Percentiles rank a stretch among this genome's conserved stretches.
Evolutionary conservation across 2,113 vertebrate genomes (phyloP).

Genomic region (Echinops telfairi): DNA sequence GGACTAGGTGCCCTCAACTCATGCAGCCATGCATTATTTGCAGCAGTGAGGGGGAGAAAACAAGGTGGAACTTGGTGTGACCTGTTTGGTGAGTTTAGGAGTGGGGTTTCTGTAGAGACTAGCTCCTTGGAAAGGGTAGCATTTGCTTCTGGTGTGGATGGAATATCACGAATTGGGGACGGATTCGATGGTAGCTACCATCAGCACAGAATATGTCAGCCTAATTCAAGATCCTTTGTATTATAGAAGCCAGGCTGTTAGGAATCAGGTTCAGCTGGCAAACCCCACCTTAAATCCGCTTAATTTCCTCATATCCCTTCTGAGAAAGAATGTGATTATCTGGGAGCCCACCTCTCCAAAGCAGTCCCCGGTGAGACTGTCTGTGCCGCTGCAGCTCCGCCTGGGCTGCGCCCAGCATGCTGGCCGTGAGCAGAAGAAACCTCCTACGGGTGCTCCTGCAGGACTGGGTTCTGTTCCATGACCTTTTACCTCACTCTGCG

Average conservation of each 20-base stretch:
- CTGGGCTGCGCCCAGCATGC: background rate
- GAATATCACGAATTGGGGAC: background rate
- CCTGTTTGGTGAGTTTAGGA: conserved; percentile 11
- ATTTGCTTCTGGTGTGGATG: background rate
- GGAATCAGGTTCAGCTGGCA: background rate
- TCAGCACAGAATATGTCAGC: background rate
- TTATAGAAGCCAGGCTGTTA: background rate
- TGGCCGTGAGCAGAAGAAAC: conserved; percentile 1
- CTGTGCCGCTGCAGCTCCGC: background rate
- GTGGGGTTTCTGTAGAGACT: background rate
- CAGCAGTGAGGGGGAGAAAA: background rate
- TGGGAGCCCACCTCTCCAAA: conserved; percentile 17
- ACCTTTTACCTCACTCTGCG: background rate
- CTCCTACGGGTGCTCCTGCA: background rate
- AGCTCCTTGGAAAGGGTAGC: background rate
- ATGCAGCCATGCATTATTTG: background rate
- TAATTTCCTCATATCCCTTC: conserved; percentile 7
- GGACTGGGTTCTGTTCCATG: background rate
- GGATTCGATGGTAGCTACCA: background rate
- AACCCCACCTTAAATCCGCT: background rate
- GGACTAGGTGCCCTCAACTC: background rate
- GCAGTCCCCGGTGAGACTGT: background rate
- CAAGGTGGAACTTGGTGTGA: conserved; percentile 20
- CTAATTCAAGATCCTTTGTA: conserved; percentile 1
- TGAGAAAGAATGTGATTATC: background rate